A percentile compares a stretch with the other conserved stretches of the same genome.
These are phyloP conservation scores for Branchipolynoe longqiensis DNA, from an alignment of 2,888 invertebrate genomes.

Conservation along the genomic window DNA sequence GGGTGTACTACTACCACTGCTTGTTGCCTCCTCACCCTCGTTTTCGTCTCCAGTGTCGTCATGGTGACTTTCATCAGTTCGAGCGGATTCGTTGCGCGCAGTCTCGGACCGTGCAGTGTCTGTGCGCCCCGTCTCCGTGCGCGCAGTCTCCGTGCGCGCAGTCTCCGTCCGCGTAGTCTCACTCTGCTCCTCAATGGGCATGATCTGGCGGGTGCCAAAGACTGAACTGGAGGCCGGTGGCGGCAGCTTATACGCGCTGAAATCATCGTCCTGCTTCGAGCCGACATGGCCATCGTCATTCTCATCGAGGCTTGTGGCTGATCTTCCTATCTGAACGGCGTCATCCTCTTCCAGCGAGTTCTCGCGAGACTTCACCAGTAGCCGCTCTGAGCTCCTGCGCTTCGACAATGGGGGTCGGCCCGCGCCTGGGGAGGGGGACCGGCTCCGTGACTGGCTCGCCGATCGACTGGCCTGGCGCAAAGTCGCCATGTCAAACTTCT, in stretches of 20 bases:
- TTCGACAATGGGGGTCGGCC: slow-evolving; percentile 29
- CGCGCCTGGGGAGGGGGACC: slow-evolving; percentile 22
- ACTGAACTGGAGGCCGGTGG: not conserved
- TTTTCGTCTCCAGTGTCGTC: too few relatives aligned
- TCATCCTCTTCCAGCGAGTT: slow-evolving; percentile 32
- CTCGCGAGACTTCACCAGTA: not conserved
- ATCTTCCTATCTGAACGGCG: not conserved
- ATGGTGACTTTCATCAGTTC: too few relatives aligned
- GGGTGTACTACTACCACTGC: not conserved
- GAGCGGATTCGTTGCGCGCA: not conserved
- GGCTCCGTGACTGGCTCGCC: slow-evolving; percentile 4
- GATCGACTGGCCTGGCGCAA: slow-evolving; percentile 18
- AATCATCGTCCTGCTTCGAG: slow-evolving; percentile 33
- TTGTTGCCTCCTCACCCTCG: not conserved
- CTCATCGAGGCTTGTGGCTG: slow-evolving; percentile 16
- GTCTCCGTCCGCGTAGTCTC: slow-evolving; percentile 34
- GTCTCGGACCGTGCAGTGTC: not conserved
- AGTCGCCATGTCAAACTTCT: slow-evolving; percentile 51
- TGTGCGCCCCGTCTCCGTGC: not conserved
- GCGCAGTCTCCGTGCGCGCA: not conserved
- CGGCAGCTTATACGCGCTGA: slow-evolving; percentile 13
- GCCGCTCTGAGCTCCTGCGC: not conserved
- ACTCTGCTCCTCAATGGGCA: slow-evolving; percentile 27
- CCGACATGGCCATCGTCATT: not conserved
- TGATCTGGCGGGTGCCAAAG: slow-evolving; percentile 11